Evolutionary conservation across 2,797 vertebrate genomes (phyloP).

Genomic region (Enteromius trimaculatus): DNA sequence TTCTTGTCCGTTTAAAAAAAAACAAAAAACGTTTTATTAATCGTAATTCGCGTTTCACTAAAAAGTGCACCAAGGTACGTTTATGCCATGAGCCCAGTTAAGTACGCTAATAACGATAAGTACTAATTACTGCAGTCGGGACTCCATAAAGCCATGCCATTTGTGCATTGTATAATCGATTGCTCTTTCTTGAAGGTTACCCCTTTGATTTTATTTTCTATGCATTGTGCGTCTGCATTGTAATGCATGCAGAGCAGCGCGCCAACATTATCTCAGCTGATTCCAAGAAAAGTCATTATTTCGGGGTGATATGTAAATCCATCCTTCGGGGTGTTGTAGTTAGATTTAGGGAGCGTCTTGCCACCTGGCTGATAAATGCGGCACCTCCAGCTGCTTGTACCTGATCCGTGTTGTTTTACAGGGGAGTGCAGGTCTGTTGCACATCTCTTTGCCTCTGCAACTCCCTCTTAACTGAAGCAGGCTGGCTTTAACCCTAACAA

Average conservation of each 20-base stretch:
- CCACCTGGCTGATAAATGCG: slow-evolving; percentile 34
- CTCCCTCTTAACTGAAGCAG: neutral
- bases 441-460: neutral
- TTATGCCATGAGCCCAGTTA: no score
- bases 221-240: neutral
- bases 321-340: slow-evolving; percentile 2
- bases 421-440: neutral
- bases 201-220: neutral
- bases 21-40: no score
- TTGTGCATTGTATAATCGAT: slow-evolving; percentile 1
- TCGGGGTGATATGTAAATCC: slow-evolving; percentile 40
- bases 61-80: no score
- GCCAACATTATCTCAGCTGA: slow-evolving; percentile 26
- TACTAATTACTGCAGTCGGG: neutral
- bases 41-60: no score
- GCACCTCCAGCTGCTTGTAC: slow-evolving; percentile 2
- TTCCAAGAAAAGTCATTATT: slow-evolving; percentile 30
- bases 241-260: neutral
- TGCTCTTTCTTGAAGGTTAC: neutral
- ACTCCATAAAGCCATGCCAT: neutral
- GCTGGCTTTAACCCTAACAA: slow-evolving; percentile 42
- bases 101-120: no score
- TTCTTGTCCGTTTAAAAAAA: no score
- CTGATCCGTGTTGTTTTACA: slow-evolving; percentile 34
- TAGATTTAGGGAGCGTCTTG: slow-evolving; percentile 15